Conservation (phyloP, 2,113 vertebrate genomes). For the Chaetura pelagica region DNA sequence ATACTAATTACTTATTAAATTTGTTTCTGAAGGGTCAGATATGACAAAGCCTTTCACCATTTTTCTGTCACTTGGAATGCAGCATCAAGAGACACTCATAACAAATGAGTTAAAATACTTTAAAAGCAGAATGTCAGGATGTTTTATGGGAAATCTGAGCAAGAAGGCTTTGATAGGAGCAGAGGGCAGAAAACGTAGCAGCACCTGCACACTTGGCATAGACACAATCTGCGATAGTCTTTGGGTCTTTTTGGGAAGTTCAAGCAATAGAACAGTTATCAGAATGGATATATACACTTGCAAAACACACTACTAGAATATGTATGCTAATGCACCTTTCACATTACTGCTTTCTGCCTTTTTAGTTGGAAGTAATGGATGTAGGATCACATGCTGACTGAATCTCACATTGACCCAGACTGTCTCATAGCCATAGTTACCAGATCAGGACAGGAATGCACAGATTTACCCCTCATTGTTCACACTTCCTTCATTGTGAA, state of each 20-base stretch:
- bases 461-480: not conserved
- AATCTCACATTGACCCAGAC: not conserved
- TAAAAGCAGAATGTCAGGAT: not conserved
- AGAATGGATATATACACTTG: not conserved
- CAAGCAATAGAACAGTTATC: not conserved
- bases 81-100: not conserved
- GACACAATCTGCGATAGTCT: not conserved
- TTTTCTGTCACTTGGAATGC: constrained; percentile 8
- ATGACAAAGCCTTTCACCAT: not conserved
- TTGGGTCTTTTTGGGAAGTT: not conserved
- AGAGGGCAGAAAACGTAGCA: not conserved
- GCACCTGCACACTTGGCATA: not conserved
- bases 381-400: not conserved
- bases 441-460: not conserved
- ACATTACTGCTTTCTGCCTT: not conserved
- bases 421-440: not conserved
- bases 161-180: not conserved
- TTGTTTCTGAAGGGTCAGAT: not conserved
- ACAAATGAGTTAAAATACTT: not conserved
- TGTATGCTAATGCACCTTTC: not conserved
- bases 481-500: not conserved
- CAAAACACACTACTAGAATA: not conserved
- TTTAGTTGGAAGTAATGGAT: not conserved
- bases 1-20: constrained; percentile 1
- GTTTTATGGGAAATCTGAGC: not conserved